Evolutionary conservation across 2,888 invertebrate species (phyloP).

Genomic region (Hofmannophila pseudospretella): DNA sequence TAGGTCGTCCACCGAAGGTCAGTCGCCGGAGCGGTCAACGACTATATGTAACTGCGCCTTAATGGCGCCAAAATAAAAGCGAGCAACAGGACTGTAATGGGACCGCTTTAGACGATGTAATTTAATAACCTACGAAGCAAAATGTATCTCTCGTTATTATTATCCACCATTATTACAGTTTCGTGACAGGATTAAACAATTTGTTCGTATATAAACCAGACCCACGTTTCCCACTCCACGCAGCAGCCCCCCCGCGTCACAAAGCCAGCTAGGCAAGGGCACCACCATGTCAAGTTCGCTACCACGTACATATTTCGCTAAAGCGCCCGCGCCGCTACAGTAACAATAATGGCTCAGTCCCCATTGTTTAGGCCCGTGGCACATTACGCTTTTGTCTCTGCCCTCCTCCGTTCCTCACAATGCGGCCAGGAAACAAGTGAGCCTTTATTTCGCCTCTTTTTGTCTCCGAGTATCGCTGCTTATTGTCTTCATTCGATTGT

Average conservation of each 20-base stretch:
- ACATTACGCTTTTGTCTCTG: conserved; percentile 79
- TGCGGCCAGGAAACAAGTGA: conserved; percentile 79
- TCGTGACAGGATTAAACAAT: no score
- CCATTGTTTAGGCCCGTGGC: conserved; percentile 78
- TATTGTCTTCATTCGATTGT: conserved; percentile 80
- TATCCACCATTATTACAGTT: no score
- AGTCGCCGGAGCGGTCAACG: no score
- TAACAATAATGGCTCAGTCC: conserved; percentile 75
- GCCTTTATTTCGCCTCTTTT: conserved; percentile 80
- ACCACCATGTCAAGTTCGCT: conserved; percentile 71
- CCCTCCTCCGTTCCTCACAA: conserved; percentile 78
- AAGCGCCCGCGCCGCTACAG: conserved; percentile 71
- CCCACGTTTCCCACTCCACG: background rate
- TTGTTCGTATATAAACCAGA: no score
- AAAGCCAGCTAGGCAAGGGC: conserved; percentile 39
- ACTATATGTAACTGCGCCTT: no score
- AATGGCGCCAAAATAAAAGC: no score
- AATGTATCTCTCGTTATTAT: no score
- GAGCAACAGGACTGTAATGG: no score
- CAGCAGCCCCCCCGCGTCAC: conserved; percentile 9
- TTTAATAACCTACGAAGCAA: no score
- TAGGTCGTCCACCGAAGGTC: no score
- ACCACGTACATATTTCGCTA: conserved; percentile 67
- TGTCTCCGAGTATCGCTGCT: conserved; percentile 80
- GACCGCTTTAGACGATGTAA: no score